These are phyloP conservation scores for Griposia aprilina DNA, from an alignment of 2,888 invertebrate species.

Conservation along the genomic window DNA sequence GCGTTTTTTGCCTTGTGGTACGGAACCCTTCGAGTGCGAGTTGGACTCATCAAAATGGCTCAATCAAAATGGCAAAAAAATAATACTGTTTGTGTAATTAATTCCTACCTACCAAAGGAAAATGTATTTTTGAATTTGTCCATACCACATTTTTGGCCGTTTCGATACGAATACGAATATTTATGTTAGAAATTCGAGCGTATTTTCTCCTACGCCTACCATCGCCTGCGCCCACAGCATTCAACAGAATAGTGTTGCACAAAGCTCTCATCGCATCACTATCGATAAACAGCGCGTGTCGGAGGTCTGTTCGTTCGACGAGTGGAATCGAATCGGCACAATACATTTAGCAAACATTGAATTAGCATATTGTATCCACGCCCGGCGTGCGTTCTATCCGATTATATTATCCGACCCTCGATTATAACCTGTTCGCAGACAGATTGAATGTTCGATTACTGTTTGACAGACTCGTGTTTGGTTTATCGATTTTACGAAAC, in stretches of 20 bases:
- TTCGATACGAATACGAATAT: constrained; percentile 3
- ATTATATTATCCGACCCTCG: constrained; percentile 73
- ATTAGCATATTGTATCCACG: constrained; percentile 75
- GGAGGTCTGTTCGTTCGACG: constrained; percentile 61
- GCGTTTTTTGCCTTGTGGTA: too few species aligned
- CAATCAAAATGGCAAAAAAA: too few species aligned
- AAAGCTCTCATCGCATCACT: constrained; percentile 58
- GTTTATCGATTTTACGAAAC: constrained; percentile 63
- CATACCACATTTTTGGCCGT: background rate
- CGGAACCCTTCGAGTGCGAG: too few species aligned
- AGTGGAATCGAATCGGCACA: constrained; percentile 68
- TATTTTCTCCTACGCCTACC: background rate
- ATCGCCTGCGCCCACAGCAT: background rate
- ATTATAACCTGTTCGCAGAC: constrained; percentile 72
- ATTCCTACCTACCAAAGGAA: background rate
- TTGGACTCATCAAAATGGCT: too few species aligned
- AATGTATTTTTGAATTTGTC: background rate
- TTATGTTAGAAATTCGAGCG: constrained; percentile 19
- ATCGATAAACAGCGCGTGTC: constrained; percentile 68
- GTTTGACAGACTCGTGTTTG: constrained; percentile 60
- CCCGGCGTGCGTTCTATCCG: constrained; percentile 66
- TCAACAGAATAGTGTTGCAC: constrained; percentile 42
- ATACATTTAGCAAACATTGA: constrained; percentile 78
- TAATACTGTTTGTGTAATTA: too few species aligned
- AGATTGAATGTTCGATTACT: constrained; percentile 65